Base-by-base conservation (phyloP, 2,113 vertebrate genomes). In the Arvicanthis niloticus region DNA sequence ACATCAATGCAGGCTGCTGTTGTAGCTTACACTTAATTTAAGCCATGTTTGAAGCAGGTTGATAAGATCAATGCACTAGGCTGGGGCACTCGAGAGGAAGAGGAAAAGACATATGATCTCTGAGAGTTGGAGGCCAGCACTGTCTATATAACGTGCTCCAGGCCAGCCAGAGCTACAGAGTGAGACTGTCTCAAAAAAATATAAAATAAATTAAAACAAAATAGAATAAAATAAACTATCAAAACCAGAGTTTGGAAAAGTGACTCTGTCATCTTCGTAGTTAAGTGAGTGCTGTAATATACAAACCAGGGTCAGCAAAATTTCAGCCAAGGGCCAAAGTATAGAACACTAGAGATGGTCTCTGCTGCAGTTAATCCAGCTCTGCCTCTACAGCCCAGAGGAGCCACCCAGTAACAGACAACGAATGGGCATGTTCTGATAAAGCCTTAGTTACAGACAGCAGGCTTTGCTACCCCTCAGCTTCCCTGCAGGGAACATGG, bases 361-460 rank as follows among this genome's bases (percentile, higher is more conserved):
- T 88, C 80, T 45, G 34, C 6, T 78, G 3, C 11, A 91, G 80
- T 6, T 31, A 26, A 26, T 29, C 34, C 76, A 93, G 42, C 21
- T 62, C n/a, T 88, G 70, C 70, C 29, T 91, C 58, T 68, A 24
- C n/a, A 37, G 31, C 16, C 19, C 60, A 81, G 58, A 88, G 22
- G 13, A 62, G 56, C 22, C 65, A 85, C 0, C 37, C 15, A n/a
- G 24, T 65, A 65, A 88, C 51, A 76, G 5, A 58, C 13, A 91
- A 84, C 9, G 8, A 87, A 51, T 53, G 42, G 53, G 8, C 60
- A 75, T 88, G 81, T 91, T 81, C 77, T 58, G 85, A 90, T 91
- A 73, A 95, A 78, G n/a, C 26, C 93, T 96, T 87, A 84, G 67
- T 89, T 81, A 34, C 29, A 91, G 75, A 78, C 70, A 40, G 24